Evolutionary conservation across 1,140 invertebrate species (phyloP).

Genomic region (Ptiloglossa arizonensis): DNA sequence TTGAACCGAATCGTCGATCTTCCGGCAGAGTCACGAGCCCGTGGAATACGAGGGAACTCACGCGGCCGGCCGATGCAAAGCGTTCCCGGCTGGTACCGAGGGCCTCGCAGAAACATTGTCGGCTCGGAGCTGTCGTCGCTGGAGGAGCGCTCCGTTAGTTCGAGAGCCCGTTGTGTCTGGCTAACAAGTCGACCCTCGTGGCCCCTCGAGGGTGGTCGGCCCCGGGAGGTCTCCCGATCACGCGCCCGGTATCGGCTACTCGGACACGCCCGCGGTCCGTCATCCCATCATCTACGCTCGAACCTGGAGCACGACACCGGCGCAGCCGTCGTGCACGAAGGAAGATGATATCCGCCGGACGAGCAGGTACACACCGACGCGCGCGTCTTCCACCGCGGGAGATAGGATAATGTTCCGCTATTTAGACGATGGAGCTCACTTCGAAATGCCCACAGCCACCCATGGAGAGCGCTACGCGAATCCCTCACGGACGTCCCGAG

Average conservation of each 20-base stretch:
- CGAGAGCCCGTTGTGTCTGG: constrained; percentile 70
- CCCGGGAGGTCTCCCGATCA: constrained; percentile 76
- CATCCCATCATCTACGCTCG: constrained; percentile 75
- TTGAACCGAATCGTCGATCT: constrained; percentile 32
- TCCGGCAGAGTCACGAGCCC: constrained; percentile 28
- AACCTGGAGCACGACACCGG: constrained; percentile 65
- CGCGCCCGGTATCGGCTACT: constrained; percentile 74
- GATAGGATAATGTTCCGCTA: constrained; percentile 68
- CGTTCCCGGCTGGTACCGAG: constrained; percentile 25
- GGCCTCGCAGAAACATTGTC: constrained; percentile 61
- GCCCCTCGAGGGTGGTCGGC: constrained; percentile 77
- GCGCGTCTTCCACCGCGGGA: constrained; percentile 40
- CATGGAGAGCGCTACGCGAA: constrained; percentile 45
- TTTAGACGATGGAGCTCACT: constrained; percentile 56
- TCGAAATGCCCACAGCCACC: constrained; percentile 61
- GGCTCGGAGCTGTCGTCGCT: constrained; percentile 55
- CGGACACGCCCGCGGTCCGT: constrained; percentile 77
- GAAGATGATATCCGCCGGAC: constrained; percentile 30
- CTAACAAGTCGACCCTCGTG: constrained; percentile 77
- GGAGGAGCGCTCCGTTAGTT: constrained; percentile 68
- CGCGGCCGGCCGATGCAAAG: constrained; percentile 44
- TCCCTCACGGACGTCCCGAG: not conserved
- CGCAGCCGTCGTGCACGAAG: constrained; percentile 24
- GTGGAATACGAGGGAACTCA: constrained; percentile 25
- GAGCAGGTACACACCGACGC: constrained; percentile 35